Percentiles rank a stretch among this genome's conserved stretches.
Evolutionary conservation across 2,888 invertebrate species (phyloP).

Genomic region (Drosophila borborema): DNA sequence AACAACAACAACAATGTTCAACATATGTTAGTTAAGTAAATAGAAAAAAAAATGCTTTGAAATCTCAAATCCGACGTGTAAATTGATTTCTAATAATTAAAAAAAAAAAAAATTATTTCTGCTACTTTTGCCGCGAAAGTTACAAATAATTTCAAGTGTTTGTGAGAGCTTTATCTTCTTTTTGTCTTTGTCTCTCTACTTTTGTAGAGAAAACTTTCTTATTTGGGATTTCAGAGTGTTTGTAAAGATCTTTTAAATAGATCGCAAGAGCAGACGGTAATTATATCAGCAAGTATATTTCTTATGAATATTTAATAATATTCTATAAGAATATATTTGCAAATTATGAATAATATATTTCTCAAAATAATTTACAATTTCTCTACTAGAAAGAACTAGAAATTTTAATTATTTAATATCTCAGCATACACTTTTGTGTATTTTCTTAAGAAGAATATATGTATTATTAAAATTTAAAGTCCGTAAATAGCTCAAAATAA

Average conservation of each 20-base stretch:
- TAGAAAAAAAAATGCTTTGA: neutral
- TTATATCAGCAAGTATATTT: neutral
- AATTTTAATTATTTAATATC: no score
- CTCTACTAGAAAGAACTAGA: neutral
- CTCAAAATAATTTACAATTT: no score
- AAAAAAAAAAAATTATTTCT: conserved; percentile 3
- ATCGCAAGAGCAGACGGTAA: neutral
- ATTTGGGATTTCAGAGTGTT: neutral
- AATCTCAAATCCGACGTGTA: conserved; percentile 68
- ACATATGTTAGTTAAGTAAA: conserved; percentile 14
- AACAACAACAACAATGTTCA: conserved; percentile 2
- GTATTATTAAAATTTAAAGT: neutral
- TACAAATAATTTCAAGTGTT: conserved; percentile 33
- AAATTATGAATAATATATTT: no score
- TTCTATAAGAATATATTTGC: neutral
- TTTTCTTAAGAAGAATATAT: neutral
- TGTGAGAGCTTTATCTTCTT: conserved; percentile 14
- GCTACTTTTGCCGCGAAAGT: conserved; percentile 54
- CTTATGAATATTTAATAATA: neutral
- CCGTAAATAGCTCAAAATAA: neutral
- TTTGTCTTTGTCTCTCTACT: conserved; percentile 8
- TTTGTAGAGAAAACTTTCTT: conserved; percentile 13
- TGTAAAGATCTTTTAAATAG: neutral
- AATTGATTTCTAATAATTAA: conserved; percentile 73
- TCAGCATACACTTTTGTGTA: neutral